A percentile compares a stretch with the other conserved stretches of the same genome.
phyloP scores from a whole-genome alignment of 1,140 invertebrate genomes.

The Solenopsis invicta region DNA sequence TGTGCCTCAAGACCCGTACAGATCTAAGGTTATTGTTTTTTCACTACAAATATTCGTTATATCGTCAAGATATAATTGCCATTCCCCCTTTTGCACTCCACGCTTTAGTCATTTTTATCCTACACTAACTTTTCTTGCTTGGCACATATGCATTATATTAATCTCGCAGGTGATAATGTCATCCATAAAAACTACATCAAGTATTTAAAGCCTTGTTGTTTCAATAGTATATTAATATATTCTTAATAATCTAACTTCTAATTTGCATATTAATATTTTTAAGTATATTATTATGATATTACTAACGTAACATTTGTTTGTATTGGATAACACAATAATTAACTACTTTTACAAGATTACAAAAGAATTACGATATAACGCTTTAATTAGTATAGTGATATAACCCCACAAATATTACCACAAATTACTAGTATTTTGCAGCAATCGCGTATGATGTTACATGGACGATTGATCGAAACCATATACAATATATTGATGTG shows the following conservation, averaged over 20 bases:
- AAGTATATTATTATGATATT: background rate
- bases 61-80: constrained; percentile 42
- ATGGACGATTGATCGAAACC: constrained; percentile 3
- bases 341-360: constrained; percentile 25
- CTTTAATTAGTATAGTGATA: background rate
- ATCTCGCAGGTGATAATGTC: constrained; percentile 13
- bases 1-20: constrained; percentile 95
- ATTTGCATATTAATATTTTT: constrained; percentile 23
- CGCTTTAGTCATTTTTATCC: constrained; percentile 64
- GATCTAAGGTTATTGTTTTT: constrained; percentile 91
- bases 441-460: background rate
- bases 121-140: constrained; percentile 51
- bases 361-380: background rate
- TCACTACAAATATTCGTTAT: constrained; percentile 74
- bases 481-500: background rate
- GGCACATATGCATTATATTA: constrained; percentile 43
- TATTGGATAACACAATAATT: background rate
- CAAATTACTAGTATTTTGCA: constrained; percentile 1
- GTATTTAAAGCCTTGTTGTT: background rate
- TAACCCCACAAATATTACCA: background rate
- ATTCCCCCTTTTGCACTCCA: constrained; percentile 48
- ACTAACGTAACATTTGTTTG: constrained; percentile 22
- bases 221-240: background rate
- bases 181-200: constrained; percentile 1
- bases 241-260: constrained; percentile 8